Base-by-base conservation (phyloP, 2,888 invertebrate species). In the Drosophila dives region DNA sequence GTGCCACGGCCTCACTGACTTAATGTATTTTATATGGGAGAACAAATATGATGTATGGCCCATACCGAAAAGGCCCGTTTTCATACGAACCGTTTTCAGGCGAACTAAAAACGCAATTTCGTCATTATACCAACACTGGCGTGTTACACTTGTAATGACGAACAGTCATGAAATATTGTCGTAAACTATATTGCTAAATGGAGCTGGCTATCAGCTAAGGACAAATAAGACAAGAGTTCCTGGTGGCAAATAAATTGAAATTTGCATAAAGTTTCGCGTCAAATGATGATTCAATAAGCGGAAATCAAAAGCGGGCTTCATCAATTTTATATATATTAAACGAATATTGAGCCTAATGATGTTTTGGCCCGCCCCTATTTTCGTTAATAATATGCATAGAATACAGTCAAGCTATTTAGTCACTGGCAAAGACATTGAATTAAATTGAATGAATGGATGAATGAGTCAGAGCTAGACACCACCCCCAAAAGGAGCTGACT, bases 131-230 rank as follows among this genome's bases (percentile, higher is more conserved):
- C 71, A 75, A 78, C 70, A 81, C 67, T 86, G 86, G 79, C 89
- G 89, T 89, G 85, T 80, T 81, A 84, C 82, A 84, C 80, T 77
- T 78, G 20, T 84, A 86, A 86, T 87, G 86, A 83, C 86, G 81
- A 81, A 73, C 70, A 78, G 83, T 81, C 86, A 86, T 89, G 86
- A 75, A 86, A 86, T 80, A 83, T 83, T 81, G 78, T 83, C 90
- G 76, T 86, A 89, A 89, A 81, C 83, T 68, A 68, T 58, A 58
- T 56, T 58, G 63, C 69, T 68, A 68, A 81, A 74, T 56, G 64
- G 64, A 38, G 56, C 58, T 51, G 48, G 38, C 55, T 71, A 61
- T 42, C 58, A 54, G 55, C 38, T 65, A 74, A 81, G 74, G 74
- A 70, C 65, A 49, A 10, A 63, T 38, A 64, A 70, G 59, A 42